phyloP scores from a whole-genome alignment of 2,888 invertebrate species.

The Phoenoteleia sp. region DNA sequence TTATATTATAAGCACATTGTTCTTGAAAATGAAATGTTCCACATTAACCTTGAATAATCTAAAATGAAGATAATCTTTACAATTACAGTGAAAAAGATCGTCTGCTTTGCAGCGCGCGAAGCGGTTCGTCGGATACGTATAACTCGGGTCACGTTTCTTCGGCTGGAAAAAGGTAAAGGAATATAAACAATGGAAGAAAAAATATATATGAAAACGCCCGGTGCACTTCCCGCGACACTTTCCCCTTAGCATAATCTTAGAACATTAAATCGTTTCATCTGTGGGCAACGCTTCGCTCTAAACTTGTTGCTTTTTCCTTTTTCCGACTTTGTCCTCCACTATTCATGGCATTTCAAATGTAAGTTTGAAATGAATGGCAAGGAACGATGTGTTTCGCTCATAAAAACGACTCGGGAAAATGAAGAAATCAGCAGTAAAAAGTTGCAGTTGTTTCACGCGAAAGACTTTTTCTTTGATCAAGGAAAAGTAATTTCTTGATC shows the following conservation, averaged over 20 bases:
- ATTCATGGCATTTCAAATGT: constrained; percentile 49
- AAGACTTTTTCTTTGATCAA: constrained; percentile 63
- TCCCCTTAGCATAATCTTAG: constrained; percentile 46
- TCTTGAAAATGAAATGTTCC: neutral
- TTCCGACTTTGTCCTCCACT: constrained; percentile 53
- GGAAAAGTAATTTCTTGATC: constrained; percentile 55
- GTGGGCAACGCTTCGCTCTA: constrained; percentile 63
- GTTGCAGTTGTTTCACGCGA: constrained; percentile 47
- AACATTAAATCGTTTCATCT: constrained; percentile 66
- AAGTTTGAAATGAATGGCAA: constrained; percentile 61
- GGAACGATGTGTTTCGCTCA: constrained; percentile 57
- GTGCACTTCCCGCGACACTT: constrained; percentile 51
- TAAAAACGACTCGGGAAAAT: constrained; percentile 56
- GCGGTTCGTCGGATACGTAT: neutral
- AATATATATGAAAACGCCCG: neutral
- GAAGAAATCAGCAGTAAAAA: constrained; percentile 64
- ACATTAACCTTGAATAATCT: constrained; percentile 16
- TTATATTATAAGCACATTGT: too few relatives aligned
- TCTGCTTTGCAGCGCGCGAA: neutral
- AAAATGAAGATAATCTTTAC: constrained; percentile 9
- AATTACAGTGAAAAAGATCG: constrained; percentile 15
- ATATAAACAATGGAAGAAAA: neutral
- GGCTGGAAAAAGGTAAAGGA: neutral
- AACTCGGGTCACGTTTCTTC: constrained; percentile 18
- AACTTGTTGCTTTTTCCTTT: constrained; percentile 71